Conservation (phyloP, 23 tunicate genomes). For the Botrylloides violaceus region DNA sequence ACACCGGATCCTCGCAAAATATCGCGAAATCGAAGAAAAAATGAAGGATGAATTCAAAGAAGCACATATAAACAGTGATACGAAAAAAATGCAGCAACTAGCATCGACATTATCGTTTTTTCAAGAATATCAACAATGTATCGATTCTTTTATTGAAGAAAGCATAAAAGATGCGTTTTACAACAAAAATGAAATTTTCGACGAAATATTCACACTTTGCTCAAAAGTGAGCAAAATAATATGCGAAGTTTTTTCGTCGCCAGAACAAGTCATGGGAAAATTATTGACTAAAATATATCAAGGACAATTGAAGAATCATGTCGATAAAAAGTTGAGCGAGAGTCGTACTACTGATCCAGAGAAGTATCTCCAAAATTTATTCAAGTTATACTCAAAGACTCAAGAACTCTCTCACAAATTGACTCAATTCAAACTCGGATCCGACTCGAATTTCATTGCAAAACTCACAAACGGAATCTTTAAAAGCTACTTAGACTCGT, state of each 20-base stretch:
- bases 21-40: conserved; percentile 43
- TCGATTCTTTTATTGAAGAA: conserved; percentile 93
- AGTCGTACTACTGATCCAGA: conserved; percentile 58
- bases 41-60: conserved; percentile 68
- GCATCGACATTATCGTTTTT: conserved; percentile 80
- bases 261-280: conserved; percentile 96
- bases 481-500: conserved; percentile 54
- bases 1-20: conserved; percentile 19
- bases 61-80: conserved; percentile 67
- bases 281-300: conserved; percentile 72
- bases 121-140: conserved; percentile 94
- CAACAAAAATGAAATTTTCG: conserved; percentile 58
- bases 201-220: conserved; percentile 60
- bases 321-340: conserved; percentile 45
- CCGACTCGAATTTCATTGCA: conserved; percentile 75
- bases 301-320: conserved; percentile 56
- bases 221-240: conserved; percentile 76
- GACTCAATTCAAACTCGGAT: conserved; percentile 74
- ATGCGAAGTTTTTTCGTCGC: conserved; percentile 66
- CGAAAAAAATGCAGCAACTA: conserved; percentile 67
- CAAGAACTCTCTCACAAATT: conserved; percentile 49
- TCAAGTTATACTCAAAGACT: conserved; percentile 59
- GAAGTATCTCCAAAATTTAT: conserved; percentile 66
- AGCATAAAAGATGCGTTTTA: conserved; percentile 50
- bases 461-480: conserved; percentile 71